Base-by-base conservation (phyloP, 2,888 invertebrate species). In the Dendrolimus houi region DNA sequence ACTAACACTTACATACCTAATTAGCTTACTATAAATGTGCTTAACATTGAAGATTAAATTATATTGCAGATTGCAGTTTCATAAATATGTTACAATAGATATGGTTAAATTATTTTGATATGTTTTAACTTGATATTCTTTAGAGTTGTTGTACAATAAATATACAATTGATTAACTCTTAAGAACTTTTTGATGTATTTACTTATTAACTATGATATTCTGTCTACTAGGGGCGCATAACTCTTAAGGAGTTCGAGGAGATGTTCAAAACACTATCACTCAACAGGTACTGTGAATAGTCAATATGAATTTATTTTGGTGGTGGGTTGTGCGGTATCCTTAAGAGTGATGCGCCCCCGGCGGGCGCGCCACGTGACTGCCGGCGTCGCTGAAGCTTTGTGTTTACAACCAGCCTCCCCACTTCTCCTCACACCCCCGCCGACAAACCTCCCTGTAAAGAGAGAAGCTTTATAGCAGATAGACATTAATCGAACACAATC, bases 261-360 rank as follows among this genome's bases (percentile, higher is more conserved):
- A 6, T 40, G 42, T 41, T 53, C 29, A 12, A 52, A 56, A 55
- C 17, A 54, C 54, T 54, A n/a, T 29, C 54, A 54, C 54, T 53
- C 41, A 54, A 54, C 29, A 54, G 41, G 41, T 10, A 40, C 7
- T 47, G 12, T 52, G 9, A 13, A 52, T 9, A 14, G 17, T 52
- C 12, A 7, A 9, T 9, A 52, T 52, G 47, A 47, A 9, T 57
- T 41, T 56, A 13, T 55, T 57, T 61, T 54, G 52, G 13, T 55
- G 52, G 59, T 60, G 60, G 70, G 68, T 69, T 70, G 65, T 69
- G 66, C 72, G 69, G 67, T 67, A 74, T 79, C 85, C 85, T 77
- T 84, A 86, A 85, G 83, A 88, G 89, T 90, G 90, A 90, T 88
- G 89, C 88, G 85, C 87, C 86, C 88, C 87, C 86, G 89, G 85